phyloP scores from a whole-genome alignment of 2,113 vertebrate species.

The Mesoclemmys tuberculata region DNA sequence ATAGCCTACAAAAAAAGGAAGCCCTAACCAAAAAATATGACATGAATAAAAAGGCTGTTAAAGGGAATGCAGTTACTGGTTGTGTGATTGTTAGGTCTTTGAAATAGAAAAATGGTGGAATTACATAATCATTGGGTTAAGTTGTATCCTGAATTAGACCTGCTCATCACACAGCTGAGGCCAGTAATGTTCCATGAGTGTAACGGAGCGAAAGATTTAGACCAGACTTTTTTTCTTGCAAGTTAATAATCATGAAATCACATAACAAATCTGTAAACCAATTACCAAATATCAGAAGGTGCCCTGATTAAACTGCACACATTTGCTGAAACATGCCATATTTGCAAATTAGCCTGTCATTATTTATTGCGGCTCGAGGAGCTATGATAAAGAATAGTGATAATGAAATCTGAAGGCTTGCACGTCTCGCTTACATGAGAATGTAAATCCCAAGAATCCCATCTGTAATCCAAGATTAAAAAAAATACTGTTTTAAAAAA shows the following conservation, averaged over 20 bases:
- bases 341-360: constrained; percentile 71
- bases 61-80: background rate
- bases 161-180: constrained; percentile 18
- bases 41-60: background rate
- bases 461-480: constrained; percentile 39
- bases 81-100: background rate
- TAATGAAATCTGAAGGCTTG: constrained; percentile 70
- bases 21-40: background rate
- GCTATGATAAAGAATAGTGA: constrained; percentile 51
- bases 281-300: constrained; percentile 69
- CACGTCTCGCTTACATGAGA: constrained; percentile 55
- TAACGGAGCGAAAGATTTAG: constrained; percentile 21
- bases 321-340: constrained; percentile 42
- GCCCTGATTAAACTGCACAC: constrained; percentile 70
- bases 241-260: constrained; percentile 66
- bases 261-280: constrained; percentile 67
- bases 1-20: background rate
- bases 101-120: background rate
- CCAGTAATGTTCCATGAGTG: background rate
- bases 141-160: constrained; percentile 17
- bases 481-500: background rate
- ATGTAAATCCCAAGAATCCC: constrained; percentile 42
- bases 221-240: constrained; percentile 16
- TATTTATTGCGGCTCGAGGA: constrained; percentile 72
- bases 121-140: background rate